Evolutionary conservation across 2,797 vertebrate genomes (phyloP), one percentile per base, ranked within the genome.

Genomic region (Eutrigla gurnardus): DNA sequence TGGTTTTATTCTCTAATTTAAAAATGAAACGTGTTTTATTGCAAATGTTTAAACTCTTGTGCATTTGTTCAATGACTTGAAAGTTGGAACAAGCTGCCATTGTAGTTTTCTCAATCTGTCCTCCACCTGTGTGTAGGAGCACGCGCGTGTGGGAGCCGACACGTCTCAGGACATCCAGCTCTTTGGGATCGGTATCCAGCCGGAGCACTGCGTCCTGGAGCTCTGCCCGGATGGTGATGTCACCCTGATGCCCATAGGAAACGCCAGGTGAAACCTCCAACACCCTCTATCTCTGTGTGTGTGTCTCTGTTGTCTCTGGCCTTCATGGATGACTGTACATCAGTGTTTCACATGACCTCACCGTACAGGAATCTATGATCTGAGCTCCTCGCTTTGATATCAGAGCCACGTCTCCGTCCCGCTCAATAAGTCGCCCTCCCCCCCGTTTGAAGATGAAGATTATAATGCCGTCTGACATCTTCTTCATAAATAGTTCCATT

Each of bases 91-190:
- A 49, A 52, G n/a, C 54, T 78, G 54, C 43, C 25, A 33, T 46
- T 70, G 17, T 59, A 50, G 5, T 85, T 81, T 71, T 15, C 18
- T 37, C 58, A 70, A 83, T 81, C 35, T 80, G 49, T 84, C 62
- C 35, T 81, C 77, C 77, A 66, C 77, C 76, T 89, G 81, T 73
- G 65, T 74, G 78, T 65, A 99, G 98, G 96, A 98, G 83, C 96
- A 96, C 85, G 97, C 96, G 0, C 95, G 94, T 81, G 96, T 99
- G 81, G 98, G 98, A 25, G 97, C 97, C 12, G 96, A 99, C 88
- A 98, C 97, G 0, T 97, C 98, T 86, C 98, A 99, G 93, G 98
- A 99, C 90, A 98, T 99, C 90, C 98, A 99, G 94, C 96, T 99
- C 73, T 99, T 96, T 66, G 98, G 98, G 15, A 99, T 99, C 80